Percentiles rank a stretch among this genome's conserved stretches.
These are phyloP conservation scores for Dasyurus viverrinus DNA, from an alignment of 2,113 vertebrate genomes.

Conservation along the genomic window DNA sequence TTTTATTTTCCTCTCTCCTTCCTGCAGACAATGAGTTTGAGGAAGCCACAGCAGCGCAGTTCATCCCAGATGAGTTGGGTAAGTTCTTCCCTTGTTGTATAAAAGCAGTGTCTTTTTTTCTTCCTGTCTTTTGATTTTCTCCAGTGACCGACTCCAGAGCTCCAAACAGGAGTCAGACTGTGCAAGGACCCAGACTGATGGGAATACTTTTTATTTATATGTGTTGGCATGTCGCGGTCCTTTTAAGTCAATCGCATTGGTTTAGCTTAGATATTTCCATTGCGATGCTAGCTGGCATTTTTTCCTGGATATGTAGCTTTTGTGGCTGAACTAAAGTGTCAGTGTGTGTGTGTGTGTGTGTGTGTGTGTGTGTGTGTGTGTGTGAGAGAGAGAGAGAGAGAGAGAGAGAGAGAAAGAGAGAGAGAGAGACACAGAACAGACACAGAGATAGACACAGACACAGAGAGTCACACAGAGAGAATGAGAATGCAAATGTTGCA, in stretches of 20 bases:
- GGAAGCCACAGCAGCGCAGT: constrained; percentile 74
- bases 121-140: not conserved
- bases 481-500: not conserved
- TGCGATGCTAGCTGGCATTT: not conserved
- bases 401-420: too few species aligned
- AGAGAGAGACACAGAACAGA: too few species aligned
- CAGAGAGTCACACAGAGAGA: too few species aligned
- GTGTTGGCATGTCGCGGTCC: not conserved
- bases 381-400: not conserved
- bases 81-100: constrained; percentile 63
- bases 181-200: not conserved
- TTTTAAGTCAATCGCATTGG: constrained; percentile 10
- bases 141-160: not conserved
- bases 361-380: not conserved
- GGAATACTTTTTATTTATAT: not conserved
- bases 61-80: constrained; percentile 82
- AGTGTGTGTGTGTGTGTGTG: not conserved
- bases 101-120: constrained; percentile 21
- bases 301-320: fast-evolving
- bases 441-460: too few species aligned
- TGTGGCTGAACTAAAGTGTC: constrained; percentile 7
- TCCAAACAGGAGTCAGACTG: not conserved
- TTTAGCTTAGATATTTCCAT: not conserved
- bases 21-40: constrained; percentile 82
- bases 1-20: constrained; percentile 55